Base-by-base conservation (phyloP, 2,888 invertebrate genomes). In the Tinea semifulvella region DNA sequence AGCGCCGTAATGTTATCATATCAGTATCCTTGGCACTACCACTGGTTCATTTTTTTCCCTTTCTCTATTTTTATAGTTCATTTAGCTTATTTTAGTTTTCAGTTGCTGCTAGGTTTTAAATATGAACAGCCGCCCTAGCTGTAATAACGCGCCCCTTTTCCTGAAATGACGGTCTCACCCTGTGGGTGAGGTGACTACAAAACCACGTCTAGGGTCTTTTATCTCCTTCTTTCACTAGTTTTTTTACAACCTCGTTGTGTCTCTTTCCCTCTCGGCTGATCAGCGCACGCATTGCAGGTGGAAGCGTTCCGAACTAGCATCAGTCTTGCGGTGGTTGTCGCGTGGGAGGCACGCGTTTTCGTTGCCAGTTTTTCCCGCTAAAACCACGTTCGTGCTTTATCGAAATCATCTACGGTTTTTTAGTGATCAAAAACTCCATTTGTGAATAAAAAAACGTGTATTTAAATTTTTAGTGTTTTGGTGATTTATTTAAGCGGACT, bases 271-370 rank as follows among this genome's bases (percentile, higher is more conserved):
- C 61, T 52, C 51, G 58, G 58, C 59, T 66, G 69, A 71, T 60
- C 68, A 72, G 74, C 79, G 73, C 75, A 75, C 79, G 79, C 77
- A 79, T 68, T 79, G 79, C 79, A 79, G 79, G 79, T 79, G 74
- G 72, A 65, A 61, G 58, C 54, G 55, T 52, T 53, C 49, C 52
- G 49, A 31, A 18, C 13, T 51, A 52, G 46, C 56, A 56, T 62
- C 63, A 79, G 79, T 79, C 69, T 69, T 61, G 63, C 60, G 58
- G 57, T 47, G 53, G 55, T 54, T 55, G 60, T 51, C 56, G 63
- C 61, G 70, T 65, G 65, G 65, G 69, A 56, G 62, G 63, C 55
- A 63, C 69, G 72, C 55, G 54, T 55, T 43, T 43, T 3, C 16
- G 18, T 47, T 49, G 50, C 50, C 49, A 53, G 51, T 38, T 48